Base-by-base conservation (phyloP, 2,797 vertebrate species). In the Anguilla pacifica region DNA sequence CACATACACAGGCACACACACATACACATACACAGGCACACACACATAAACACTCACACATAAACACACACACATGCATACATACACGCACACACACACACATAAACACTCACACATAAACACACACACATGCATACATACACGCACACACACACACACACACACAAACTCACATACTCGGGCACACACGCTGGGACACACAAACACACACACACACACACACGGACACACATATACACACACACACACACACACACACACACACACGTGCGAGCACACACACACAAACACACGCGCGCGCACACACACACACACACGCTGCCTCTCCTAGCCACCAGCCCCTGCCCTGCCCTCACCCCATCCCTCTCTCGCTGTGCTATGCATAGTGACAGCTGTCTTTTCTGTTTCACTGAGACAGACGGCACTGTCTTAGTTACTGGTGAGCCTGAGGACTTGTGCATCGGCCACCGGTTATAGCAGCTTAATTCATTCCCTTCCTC, bases 351-450 rank as follows among this genome's bases (percentile, higher is more conserved):
- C 70, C 83, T 90, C 89, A 89, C 89, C 89, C 88, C 74, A 39
- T 90, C 85, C 67, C 28, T 89, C 77, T 77, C 86, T 83, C 90
- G 86, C 51, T 55, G 88, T 90, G 70, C 74, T 88, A 90, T 91
- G 91, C 86, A 43, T 89, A 86, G 86, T 91, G 91, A 93, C 89
- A 93, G 90, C 90, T 91, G 91, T 91, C 89, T 85, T 89, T 89
- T 88, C 83, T 77, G 87, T 88, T 89, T 83, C 88, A 87, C 86
- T 87, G 79, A 90, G 89, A 89, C 85, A 88, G 89, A 88, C 67
- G 46, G 86, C 64, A 25, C 87, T 86, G 87, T 92, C 91, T 91
- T 86, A 83, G 86, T 89, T 89, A 89, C 91, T 87, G 43, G 85
- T 86, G 72, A 86, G 85, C 91, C 88, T 46, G 86, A 88, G 87